These are phyloP conservation scores for Aviceda subcristata DNA, from an alignment of 2,113 vertebrate genomes.

Conservation along the genomic window DNA sequence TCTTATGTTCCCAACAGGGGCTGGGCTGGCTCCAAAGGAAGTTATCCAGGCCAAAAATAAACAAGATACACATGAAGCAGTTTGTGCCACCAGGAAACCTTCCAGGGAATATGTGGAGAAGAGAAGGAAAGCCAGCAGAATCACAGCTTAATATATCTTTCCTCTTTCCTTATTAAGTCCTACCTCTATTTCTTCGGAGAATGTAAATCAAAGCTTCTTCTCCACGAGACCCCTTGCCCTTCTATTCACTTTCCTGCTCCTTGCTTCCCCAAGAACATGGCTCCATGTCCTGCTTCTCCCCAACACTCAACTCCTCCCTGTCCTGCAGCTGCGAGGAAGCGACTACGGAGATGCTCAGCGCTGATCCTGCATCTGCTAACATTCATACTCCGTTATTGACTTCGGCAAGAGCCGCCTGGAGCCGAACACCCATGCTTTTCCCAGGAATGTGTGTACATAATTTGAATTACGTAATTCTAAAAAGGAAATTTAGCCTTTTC, in stretches of 20 bases:
- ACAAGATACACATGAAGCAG: conserved; percentile 54
- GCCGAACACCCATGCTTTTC: not conserved
- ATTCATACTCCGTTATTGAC: not conserved
- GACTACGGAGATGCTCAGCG: not conserved
- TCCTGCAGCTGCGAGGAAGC: not conserved
- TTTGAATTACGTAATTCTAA: not conserved
- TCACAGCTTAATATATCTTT: not conserved
- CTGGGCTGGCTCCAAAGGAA: conserved; percentile 53
- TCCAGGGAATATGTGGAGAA: conserved; percentile 28
- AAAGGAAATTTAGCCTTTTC: not conserved
- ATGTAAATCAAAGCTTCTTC: not conserved
- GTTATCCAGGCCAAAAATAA: conserved; percentile 49
- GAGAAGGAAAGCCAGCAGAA: conserved; percentile 7
- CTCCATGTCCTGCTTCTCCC: not conserved
- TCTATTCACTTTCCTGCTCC: not conserved
- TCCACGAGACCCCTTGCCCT: not conserved
- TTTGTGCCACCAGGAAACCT: conserved; percentile 49
- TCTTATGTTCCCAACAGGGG: conserved; percentile 42
- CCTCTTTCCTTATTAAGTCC: not conserved
- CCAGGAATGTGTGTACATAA: not conserved
- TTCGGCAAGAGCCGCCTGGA: not conserved
- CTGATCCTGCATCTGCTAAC: not conserved
- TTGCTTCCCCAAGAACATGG: not conserved
- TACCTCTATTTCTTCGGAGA: not conserved
- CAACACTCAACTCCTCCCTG: not conserved